Base-by-base conservation (phyloP, 2,888 invertebrate genomes). In the Vesta saturnalis region DNA sequence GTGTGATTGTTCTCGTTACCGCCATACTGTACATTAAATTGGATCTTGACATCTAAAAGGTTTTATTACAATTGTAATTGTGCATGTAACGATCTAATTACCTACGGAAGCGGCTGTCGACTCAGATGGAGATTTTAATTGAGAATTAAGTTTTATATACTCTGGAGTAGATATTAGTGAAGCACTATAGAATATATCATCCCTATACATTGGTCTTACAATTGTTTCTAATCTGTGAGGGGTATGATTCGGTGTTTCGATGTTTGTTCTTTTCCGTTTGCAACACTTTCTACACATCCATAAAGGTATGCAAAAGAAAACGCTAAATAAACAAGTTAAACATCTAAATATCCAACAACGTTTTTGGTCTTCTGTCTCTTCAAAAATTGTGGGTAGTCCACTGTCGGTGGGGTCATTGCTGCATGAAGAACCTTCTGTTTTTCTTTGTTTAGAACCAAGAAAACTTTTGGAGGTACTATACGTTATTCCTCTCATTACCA, bases 101-200 rank as follows among this genome's bases (percentile, higher is more conserved):
- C 71, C 62, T 69, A 70, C 74, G 67, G 67, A 70, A 69, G 54
- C 56, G 15, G 55, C 52, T 15, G 59, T 61, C 52, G 64, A 59
- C 8, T 63, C n/a, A 0, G 60, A 55, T 22, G 60, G 4, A 47
- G 19, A 1, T 47, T 47, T 64, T n/a, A 5, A 4, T 49, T 67
- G 67, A 43, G 64, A 63, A 10, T 68, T 58, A 0, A 73, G 71
- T 59, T 69, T 73, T 63, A 72, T 70, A 81, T 94, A 95, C 79
- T 95, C 93, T 0, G 94, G 92, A 39, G 96, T 85, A 74, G 93
- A 88, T n/a, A 89, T 88, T 62, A 96, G 85, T 63, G 94, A 95
- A 10, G 93, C 94, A 1, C 91, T 90, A 80, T 94, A 95, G 87
- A 95, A 95, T 71, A 95, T 94, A 80, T 96, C 96, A 77, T 94